phyloP scores from a whole-genome alignment of 2,113 vertebrate genomes.

The Emydocephalus ijimae region DNA sequence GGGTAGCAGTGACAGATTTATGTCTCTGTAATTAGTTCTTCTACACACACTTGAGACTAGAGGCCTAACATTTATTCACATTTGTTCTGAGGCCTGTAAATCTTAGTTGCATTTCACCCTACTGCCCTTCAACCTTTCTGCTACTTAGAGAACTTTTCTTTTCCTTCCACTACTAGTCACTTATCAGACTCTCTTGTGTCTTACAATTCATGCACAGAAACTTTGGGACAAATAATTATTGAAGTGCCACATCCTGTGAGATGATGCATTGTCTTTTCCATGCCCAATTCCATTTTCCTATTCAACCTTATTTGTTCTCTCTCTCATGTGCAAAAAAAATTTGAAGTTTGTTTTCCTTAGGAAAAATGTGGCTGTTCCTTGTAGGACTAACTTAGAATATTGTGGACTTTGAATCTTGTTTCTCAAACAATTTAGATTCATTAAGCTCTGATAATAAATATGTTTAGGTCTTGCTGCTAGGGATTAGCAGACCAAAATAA shows the following conservation, averaged over 20 bases:
- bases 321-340: not conserved
- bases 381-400: not conserved
- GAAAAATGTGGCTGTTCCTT: not conserved
- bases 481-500: not conserved
- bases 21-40: not conserved
- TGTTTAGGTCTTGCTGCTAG: not conserved
- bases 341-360: not conserved
- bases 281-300: not conserved
- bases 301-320: not conserved
- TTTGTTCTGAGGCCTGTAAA: not conserved
- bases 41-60: not conserved
- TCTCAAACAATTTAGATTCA: not conserved
- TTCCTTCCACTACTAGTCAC: not conserved
- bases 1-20: not conserved
- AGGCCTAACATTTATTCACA: not conserved
- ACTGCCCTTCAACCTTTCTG: not conserved
- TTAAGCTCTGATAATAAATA: not conserved
- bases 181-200: not conserved
- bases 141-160: not conserved
- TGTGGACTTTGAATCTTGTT: not conserved
- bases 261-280: not conserved
- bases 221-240: not conserved
- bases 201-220: not conserved
- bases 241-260: no score
- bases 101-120: not conserved